Percentiles rank a stretch among this genome's conserved stretches.
phyloP scores from a whole-genome alignment of 2,797 vertebrate genomes.

The Acridotheres tristis region DNA sequence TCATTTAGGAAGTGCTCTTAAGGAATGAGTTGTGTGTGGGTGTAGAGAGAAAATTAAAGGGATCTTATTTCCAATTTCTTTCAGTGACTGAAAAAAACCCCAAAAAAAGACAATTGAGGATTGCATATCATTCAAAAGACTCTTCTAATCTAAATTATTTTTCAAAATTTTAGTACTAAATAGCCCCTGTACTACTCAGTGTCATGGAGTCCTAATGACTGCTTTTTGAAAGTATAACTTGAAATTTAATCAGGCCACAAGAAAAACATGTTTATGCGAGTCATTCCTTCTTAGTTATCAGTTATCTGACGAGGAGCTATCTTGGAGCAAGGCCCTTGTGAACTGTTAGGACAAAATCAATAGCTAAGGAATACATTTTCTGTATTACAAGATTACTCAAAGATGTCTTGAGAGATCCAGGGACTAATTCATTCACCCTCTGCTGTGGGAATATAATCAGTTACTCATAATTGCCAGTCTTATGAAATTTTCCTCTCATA shows the following conservation, averaged over 20 bases:
- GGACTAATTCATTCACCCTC: not conserved
- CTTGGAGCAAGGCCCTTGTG: not conserved
- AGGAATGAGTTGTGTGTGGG: not conserved
- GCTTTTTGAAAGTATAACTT: not conserved
- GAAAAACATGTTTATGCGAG: not conserved
- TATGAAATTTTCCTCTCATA: slow-evolving; percentile 1
- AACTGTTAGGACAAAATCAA: not conserved
- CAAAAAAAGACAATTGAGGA: not conserved
- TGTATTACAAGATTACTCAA: not conserved
- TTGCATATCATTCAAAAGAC: not conserved
- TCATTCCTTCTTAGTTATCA: not conserved
- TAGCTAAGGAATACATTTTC: not conserved
- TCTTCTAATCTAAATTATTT: not conserved
- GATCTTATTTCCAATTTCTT: not conserved
- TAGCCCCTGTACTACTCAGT: not conserved
- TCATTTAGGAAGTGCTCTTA: not conserved
- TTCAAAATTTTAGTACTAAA: not conserved
- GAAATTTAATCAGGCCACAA: not conserved
- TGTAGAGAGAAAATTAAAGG: not conserved
- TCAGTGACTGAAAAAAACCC: not conserved
- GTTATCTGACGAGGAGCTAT: not conserved
- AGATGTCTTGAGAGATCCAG: not conserved
- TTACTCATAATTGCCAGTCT: not conserved
- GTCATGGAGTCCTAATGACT: not conserved
- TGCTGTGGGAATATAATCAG: not conserved